Evolutionary conservation across 2,888 invertebrate genomes (phyloP).

Genomic region (Acheta domesticus): DNA sequence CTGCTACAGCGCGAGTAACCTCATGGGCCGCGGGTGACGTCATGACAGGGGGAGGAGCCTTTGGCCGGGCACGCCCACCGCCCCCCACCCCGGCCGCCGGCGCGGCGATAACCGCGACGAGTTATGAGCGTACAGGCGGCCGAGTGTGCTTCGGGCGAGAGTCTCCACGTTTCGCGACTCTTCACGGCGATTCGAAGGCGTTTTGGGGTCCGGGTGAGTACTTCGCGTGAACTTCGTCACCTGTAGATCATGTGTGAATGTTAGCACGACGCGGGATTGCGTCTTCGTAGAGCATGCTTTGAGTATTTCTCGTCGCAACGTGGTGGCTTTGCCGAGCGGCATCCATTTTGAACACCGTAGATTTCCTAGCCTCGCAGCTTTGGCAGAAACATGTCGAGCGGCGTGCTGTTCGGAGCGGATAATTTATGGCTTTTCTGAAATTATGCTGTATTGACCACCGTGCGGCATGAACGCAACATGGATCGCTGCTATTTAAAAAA

Average conservation of each 20-base stretch:
- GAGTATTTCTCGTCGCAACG: not conserved
- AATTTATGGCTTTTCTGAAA: constrained; percentile 18
- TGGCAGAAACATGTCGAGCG: not conserved
- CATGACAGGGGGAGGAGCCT: constrained; percentile 34
- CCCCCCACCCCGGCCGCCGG: constrained; percentile 21
- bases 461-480: constrained; percentile 1
- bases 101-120: constrained; percentile 2
- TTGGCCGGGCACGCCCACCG: constrained; percentile 28
- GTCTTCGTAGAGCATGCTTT: not conserved
- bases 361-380: constrained; percentile 28
- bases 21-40: constrained; percentile 37
- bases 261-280: not conserved
- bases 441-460: not conserved
- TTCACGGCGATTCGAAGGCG: not conserved
- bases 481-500: not conserved
- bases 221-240: not conserved
- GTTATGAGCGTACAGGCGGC: constrained; percentile 18
- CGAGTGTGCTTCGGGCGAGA: constrained; percentile 24
- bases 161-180: not conserved
- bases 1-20: constrained; percentile 35
- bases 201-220: constrained; percentile 20
- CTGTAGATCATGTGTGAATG: not conserved
- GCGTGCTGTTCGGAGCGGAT: constrained; percentile 4
- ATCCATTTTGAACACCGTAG: constrained; percentile 35
- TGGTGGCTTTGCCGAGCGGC: constrained; percentile 12